Base-by-base conservation (phyloP, 2,888 invertebrate species). In the Achlya flavicornis region DNA sequence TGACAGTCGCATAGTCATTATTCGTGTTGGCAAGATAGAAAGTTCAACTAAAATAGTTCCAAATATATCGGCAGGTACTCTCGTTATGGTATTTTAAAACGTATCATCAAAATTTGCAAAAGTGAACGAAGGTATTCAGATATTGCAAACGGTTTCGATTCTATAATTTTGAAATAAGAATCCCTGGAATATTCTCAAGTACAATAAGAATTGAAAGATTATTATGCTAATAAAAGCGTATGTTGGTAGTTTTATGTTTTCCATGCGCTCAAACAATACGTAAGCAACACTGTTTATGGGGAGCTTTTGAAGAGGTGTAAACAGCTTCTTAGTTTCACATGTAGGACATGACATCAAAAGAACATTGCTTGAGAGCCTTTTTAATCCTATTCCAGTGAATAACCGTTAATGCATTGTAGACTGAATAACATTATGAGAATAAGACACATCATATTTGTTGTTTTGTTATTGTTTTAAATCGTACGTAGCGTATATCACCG, bases 331-430 rank as follows among this genome's bases (percentile, higher is more conserved):
- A 16, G 48, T 16, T 48, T 14, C 48, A 53, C 53, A 53, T 53
- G 19, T 53, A 19, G 19, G 53, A 19, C 53, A 10, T 53, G 16
- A 53, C 53, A 53, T 53, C 53, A 53, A 53, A 53, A 53, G 53
- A 53, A 7, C 16, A 53, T 53, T 53, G 53, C 7, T 53, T 53
- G 3, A 48, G 16, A 48, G 5, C 16, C 10, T 16, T 14, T 48
- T 16, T 16, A 48, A 48, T n/a, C 16, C n/a, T 48, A 48, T 48
- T 48, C 16, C 48, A 16, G 48, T 48, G 16, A 48, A 48, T 48
- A 48, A 16, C 16, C 16, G 48, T 16, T 7, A 48, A 16, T 16
- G 16, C 48, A 48, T 48, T 16, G 48, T 16, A 16, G 1, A 48
- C 48, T 48, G 38, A 38, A 38, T 38, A 38, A 38, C 10, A 38